Conservation (phyloP, 2,888 invertebrate species). For the Andrena chrysosceles region DNA sequence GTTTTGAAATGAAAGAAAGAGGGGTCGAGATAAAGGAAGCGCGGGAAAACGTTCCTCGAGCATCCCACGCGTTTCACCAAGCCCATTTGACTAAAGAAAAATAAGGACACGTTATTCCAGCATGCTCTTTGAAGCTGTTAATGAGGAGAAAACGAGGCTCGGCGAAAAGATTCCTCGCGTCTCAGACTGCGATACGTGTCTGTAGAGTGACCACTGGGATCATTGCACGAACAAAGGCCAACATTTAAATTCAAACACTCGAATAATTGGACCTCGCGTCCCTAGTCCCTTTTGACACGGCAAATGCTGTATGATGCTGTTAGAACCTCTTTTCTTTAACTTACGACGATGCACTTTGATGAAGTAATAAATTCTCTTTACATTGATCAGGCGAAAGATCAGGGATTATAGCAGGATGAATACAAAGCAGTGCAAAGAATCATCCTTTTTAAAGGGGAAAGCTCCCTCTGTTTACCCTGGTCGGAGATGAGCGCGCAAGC, state of each 20-base stretch:
- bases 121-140: conserved; percentile 36
- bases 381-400: background rate
- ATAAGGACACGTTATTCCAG: conserved; percentile 6
- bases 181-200: background rate
- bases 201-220: background rate
- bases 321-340: background rate
- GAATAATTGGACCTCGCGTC: background rate
- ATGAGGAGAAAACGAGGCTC: conserved; percentile 25
- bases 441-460: background rate
- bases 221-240: background rate
- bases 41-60: background rate
- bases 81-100: background rate
- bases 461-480: background rate
- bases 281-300: background rate
- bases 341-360: background rate
- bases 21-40: background rate
- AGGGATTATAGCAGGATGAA: background rate
- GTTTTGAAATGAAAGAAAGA: conserved; percentile 9
- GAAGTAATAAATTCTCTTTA: background rate
- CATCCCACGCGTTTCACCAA: conserved; percentile 38
- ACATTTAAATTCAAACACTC: background rate
- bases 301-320: background rate
- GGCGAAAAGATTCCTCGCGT: background rate
- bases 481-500: background rate
- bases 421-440: background rate